These are phyloP conservation scores for Tragelaphus imberbis DNA, from an alignment of 2,113 vertebrate genomes.

Conservation along the genomic window DNA sequence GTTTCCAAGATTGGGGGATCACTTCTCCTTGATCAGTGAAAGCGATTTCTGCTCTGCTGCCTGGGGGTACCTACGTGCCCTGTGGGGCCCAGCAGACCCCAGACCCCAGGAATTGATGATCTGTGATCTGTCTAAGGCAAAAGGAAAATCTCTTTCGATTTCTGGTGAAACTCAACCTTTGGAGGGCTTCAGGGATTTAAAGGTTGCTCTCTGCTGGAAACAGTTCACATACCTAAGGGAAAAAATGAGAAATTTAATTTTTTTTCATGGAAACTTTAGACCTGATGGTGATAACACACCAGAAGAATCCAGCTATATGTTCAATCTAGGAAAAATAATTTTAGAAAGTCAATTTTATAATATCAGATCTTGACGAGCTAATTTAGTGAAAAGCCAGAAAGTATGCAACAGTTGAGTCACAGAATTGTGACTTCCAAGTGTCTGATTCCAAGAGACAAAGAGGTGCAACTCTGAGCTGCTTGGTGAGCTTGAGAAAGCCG, in stretches of 20 bases:
- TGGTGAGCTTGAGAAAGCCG: fast-evolving
- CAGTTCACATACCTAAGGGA: not conserved
- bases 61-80: fast-evolving
- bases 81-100: not conserved
- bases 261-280: not conserved
- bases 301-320: not conserved
- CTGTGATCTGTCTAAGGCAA: not conserved
- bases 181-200: not conserved
- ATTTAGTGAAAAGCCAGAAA: not conserved
- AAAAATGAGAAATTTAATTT: not conserved
- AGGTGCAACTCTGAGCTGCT: fast-evolving
- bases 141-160: not conserved
- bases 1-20: not conserved
- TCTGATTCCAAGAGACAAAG: not conserved
- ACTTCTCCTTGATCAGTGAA: not conserved
- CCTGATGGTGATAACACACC: not conserved
- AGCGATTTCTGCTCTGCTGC: not conserved
- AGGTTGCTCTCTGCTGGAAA: not conserved
- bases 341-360: not conserved
- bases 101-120: not conserved
- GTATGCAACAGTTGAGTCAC: not conserved
- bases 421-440: not conserved
- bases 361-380: not conserved
- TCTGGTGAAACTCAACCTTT: not conserved
- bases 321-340: not conserved